phyloP scores from a whole-genome alignment of 2,113 vertebrate genomes.

The Lophotis ruficrista region DNA sequence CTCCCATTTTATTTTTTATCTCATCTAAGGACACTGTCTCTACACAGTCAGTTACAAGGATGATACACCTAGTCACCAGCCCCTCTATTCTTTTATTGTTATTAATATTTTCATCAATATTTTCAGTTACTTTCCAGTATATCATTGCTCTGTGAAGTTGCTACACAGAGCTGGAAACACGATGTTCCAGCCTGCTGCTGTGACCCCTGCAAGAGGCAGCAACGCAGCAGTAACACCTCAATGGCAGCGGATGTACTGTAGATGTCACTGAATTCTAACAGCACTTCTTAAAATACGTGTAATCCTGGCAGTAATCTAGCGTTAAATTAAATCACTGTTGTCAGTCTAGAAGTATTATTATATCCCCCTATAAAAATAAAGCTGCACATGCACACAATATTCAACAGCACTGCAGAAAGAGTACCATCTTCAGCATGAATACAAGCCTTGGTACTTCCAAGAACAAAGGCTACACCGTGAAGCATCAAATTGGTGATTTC shows the following conservation, averaged over 20 bases:
- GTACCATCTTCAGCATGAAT: not conserved
- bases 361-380: not conserved
- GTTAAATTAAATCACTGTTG: not conserved
- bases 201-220: not conserved
- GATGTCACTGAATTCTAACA: not conserved
- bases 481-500: not conserved
- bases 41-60: not conserved
- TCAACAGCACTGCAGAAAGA: not conserved
- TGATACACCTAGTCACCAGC: not conserved
- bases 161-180: not conserved
- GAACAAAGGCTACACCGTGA: not conserved
- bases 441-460: not conserved
- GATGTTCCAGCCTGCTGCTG: not conserved
- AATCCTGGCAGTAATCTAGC: not conserved
- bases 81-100: not conserved
- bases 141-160: not conserved
- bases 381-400: not conserved
- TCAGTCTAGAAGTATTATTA: not conserved
- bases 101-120: not conserved
- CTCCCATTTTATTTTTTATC: slow-evolving; percentile 43
- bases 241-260: not conserved
- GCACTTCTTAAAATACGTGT: not conserved
- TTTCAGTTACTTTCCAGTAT: not conserved
- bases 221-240: not conserved
- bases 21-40: not conserved